phyloP scores from a whole-genome alignment of 2,113 vertebrate genomes.

The Saccopteryx leptura region DNA sequence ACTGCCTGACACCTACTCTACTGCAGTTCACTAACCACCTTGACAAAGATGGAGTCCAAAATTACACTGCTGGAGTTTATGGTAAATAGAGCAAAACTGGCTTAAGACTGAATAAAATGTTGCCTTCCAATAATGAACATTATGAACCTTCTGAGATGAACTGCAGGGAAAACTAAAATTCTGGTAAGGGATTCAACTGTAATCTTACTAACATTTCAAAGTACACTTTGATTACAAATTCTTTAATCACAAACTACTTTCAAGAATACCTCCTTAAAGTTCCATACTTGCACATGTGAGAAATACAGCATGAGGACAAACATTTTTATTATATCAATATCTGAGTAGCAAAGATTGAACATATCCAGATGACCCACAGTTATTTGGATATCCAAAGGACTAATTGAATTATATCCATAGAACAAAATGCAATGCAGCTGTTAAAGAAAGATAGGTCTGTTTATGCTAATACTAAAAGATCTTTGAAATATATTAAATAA shows the following conservation, averaged over 20 bases:
- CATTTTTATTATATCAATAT: slow-evolving; percentile 7
- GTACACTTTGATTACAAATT: not conserved
- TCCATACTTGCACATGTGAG: not conserved
- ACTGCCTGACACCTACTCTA: not conserved
- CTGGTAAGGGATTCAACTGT: not conserved
- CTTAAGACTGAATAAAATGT: not conserved
- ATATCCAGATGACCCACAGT: not conserved
- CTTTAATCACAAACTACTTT: not conserved
- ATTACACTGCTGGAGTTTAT: not conserved
- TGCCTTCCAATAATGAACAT: not conserved
- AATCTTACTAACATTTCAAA: not conserved
- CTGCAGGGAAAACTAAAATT: not conserved
- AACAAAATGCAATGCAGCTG: not conserved
- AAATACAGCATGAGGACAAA: not conserved
- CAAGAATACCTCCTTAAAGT: not conserved
- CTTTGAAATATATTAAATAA: not conserved
- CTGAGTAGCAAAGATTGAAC: not conserved
- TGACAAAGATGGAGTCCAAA: not conserved
- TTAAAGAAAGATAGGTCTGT: not conserved
- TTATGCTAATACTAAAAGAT: not conserved
- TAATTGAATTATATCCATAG: not conserved
- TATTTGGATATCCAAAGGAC: not conserved
- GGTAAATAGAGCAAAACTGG: not conserved
- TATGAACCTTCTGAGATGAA: slow-evolving; percentile 12
- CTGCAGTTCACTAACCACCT: not conserved